A percentile compares a stretch with the other conserved stretches of the same genome.
phyloP scores from a whole-genome alignment of 2,797 vertebrate species.

The Protosalanx chinensis region DNA sequence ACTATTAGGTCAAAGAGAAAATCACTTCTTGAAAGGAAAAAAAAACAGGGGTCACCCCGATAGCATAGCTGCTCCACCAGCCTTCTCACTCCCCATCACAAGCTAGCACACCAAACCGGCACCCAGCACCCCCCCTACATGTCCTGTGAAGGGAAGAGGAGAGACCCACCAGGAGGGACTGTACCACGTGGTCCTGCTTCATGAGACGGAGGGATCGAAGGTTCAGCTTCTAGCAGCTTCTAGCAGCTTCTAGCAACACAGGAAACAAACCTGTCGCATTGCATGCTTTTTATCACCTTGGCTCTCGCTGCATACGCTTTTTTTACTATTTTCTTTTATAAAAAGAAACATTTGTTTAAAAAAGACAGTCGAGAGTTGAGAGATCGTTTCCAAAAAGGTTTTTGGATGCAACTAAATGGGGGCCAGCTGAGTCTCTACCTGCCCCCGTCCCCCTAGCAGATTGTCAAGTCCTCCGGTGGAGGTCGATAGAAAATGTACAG shows the following conservation, averaged over 20 bases:
- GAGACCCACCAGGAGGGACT: conserved; percentile 51
- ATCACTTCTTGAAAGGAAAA: conserved; percentile 5
- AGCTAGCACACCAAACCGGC: not conserved
- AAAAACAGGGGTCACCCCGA: conserved; percentile 12
- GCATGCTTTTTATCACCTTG: conserved; percentile 60
- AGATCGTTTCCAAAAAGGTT: conserved; percentile 45
- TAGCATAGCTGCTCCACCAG: conserved; percentile 4
- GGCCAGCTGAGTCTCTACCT: conserved; percentile 10
- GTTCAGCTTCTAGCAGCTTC: not conserved
- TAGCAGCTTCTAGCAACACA: conserved; percentile 52
- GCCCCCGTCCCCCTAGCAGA: conserved; percentile 22
- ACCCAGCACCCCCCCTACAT: not conserved
- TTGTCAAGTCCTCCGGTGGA: conserved; percentile 37
- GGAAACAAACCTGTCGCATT: conserved; percentile 48
- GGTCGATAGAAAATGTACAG: conserved; percentile 47
- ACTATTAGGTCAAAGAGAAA: conserved; percentile 22
- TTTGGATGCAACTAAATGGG: not conserved
- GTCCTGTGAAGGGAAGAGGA: conserved; percentile 3
- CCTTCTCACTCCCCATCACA: conserved; percentile 12
- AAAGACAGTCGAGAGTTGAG: not conserved
- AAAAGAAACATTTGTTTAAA: not conserved
- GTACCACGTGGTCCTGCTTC: conserved; percentile 30
- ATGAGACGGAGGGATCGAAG: too few species aligned
- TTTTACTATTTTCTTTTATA: conserved; percentile 20
- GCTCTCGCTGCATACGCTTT: conserved; percentile 36